A percentile compares a stretch with the other conserved stretches of the same genome.
These are phyloP conservation scores for Myiotriccus ornatus DNA, from an alignment of 2,797 vertebrate genomes.

Conservation along the genomic window DNA sequence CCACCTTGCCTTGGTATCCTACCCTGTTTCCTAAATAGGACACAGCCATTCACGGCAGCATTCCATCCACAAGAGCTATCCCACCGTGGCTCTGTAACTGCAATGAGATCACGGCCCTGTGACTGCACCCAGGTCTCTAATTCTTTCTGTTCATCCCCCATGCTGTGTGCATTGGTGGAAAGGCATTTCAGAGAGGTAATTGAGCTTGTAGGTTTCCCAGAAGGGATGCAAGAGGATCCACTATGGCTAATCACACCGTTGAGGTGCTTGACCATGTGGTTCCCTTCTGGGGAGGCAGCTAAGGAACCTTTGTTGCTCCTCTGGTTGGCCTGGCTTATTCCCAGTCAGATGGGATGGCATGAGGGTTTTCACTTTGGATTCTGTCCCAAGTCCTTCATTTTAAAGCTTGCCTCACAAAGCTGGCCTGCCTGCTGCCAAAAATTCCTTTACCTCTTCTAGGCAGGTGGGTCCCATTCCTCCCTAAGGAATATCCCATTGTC, in stretches of 20 bases:
- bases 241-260: neutral
- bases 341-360: neutral
- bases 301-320: neutral
- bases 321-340: neutral
- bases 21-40: neutral
- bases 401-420: neutral
- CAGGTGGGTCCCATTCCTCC: neutral
- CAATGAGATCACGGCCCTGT: neutral
- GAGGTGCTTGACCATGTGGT: neutral
- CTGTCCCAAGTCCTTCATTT: neutral
- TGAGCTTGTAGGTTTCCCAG: neutral
- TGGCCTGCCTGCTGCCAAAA: neutral
- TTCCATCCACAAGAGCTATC: neutral
- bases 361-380: neutral
- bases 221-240: neutral
- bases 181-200: neutral
- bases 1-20: neutral
- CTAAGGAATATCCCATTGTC: neutral
- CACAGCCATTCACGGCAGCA: neutral
- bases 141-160: neutral
- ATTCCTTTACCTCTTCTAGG: neutral
- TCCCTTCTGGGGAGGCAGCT: neutral
- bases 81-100: neutral
- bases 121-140: neutral
- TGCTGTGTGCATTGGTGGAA: neutral